Evolutionary conservation across 2,113 vertebrate species (phyloP).

Genomic region (Glaucomys volans): DNA sequence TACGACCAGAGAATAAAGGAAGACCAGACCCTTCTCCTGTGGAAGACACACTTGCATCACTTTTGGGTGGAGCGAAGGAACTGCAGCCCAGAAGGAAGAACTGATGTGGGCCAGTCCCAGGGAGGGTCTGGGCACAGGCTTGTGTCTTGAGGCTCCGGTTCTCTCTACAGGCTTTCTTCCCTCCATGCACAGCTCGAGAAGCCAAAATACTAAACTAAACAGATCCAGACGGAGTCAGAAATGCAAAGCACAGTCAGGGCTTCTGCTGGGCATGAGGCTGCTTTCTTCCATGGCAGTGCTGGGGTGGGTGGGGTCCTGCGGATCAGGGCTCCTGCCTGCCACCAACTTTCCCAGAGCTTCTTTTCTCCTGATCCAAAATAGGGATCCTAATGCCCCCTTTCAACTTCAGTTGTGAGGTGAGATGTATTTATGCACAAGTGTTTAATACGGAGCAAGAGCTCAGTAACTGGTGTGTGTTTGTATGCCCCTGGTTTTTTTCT

Average conservation of each 20-base stretch:
- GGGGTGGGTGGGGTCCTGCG: fast-evolving
- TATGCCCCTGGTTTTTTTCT: background rate
- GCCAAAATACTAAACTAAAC: background rate
- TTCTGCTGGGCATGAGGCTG: fast-evolving
- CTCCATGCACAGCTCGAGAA: background rate
- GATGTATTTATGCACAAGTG: background rate
- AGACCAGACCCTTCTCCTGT: too few species aligned
- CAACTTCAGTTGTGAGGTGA: background rate
- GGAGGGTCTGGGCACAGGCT: fast-evolving
- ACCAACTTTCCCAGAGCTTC: background rate
- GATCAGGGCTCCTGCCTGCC: fast-evolving
- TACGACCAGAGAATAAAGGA: background rate
- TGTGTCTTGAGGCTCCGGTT: fast-evolving
- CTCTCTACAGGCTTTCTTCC: fast-evolving
- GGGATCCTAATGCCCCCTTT: fast-evolving
- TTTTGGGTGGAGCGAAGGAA: too few species aligned
- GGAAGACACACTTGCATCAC: fast-evolving
- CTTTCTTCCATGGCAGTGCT: fast-evolving
- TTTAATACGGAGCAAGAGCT: background rate
- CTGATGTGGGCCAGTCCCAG: fast-evolving
- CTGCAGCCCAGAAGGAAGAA: background rate
- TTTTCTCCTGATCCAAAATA: background rate
- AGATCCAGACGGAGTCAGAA: background rate
- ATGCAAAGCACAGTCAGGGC: background rate
- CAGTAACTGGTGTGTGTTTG: fast-evolving